A percentile compares a stretch with the other conserved stretches of the same genome.
Evolutionary conservation across 2,888 invertebrate genomes (phyloP).

Genomic region (Eugnorisma glareosa): DNA sequence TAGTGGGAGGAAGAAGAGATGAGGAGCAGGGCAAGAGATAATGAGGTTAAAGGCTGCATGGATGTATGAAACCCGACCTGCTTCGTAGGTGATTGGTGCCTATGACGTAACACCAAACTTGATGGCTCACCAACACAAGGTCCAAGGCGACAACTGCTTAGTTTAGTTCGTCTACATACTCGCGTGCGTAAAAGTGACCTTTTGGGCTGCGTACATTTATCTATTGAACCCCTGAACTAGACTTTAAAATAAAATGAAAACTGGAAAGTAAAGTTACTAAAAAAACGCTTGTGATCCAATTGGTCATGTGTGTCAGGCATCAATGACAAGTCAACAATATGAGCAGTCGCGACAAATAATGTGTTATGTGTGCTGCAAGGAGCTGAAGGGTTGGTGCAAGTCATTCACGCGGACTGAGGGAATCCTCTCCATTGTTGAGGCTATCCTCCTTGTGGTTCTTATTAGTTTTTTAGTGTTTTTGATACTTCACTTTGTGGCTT

Average conservation of each 20-base stretch:
- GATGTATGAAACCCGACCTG: background rate
- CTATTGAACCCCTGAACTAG: background rate
- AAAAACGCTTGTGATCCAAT: slow-evolving; percentile 66
- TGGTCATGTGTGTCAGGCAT: slow-evolving; percentile 69
- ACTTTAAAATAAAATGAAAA: background rate
- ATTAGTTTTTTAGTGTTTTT: slow-evolving; percentile 78
- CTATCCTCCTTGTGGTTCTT: slow-evolving; percentile 74
- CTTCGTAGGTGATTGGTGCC: too few species aligned
- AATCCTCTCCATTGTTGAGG: slow-evolving; percentile 75
- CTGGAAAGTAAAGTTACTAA: background rate
- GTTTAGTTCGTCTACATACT: background rate
- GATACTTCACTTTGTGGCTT: slow-evolving; percentile 79
- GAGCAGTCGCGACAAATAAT: slow-evolving; percentile 73
- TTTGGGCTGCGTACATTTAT: background rate
- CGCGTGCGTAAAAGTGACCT: background rate
- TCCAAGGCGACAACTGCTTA: too few species aligned
- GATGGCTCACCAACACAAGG: background rate
- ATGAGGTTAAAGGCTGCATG: background rate
- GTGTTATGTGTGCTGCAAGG: slow-evolving; percentile 80
- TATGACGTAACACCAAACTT: background rate
- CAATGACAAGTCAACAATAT: slow-evolving; percentile 61
- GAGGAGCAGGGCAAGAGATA: slow-evolving; percentile 35
- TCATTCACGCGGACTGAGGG: slow-evolving; percentile 82
- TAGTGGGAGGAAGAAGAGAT: slow-evolving; percentile 58
- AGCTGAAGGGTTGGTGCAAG: slow-evolving; percentile 82